Percentiles rank a stretch among this genome's conserved stretches.
Evolutionary conservation across 2,888 invertebrate species (phyloP).

Genomic region (Ochropleura plecta): DNA sequence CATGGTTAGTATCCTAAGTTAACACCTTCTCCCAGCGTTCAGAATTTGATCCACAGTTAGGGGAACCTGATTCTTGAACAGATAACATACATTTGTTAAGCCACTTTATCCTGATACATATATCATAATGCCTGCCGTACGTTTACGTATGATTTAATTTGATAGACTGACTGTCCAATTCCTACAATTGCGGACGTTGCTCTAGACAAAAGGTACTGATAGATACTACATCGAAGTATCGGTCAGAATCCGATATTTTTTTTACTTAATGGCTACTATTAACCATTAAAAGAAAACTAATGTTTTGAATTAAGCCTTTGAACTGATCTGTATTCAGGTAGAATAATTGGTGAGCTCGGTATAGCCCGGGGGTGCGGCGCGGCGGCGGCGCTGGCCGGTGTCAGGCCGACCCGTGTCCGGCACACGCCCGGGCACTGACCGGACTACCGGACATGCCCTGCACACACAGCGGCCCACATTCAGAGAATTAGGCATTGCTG

Average conservation of each 20-base stretch:
- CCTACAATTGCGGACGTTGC: not conserved
- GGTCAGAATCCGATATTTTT: not conserved
- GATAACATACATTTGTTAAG: not conserved
- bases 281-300: too few species aligned
- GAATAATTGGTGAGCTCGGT: slow-evolving; percentile 35
- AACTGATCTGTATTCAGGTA: slow-evolving; percentile 12
- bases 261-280: too few species aligned
- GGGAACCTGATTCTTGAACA: not conserved
- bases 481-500: not conserved
- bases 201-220: not conserved
- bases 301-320: too few species aligned
- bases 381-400: not conserved
- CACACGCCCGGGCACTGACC: not conserved
- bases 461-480: not conserved
- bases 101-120: not conserved
- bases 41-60: not conserved
- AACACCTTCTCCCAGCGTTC: not conserved
- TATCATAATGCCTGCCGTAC: not conserved
- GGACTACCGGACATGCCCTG: not conserved
- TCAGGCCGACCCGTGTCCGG: not conserved
- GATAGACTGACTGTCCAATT: not conserved
- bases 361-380: not conserved
- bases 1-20: not conserved
- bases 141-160: not conserved
- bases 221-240: not conserved